Percentiles rank a stretch among this genome's conserved stretches.
Conservation (phyloP, 2,888 invertebrate genomes). For the Apotomis turbidana region DNA sequence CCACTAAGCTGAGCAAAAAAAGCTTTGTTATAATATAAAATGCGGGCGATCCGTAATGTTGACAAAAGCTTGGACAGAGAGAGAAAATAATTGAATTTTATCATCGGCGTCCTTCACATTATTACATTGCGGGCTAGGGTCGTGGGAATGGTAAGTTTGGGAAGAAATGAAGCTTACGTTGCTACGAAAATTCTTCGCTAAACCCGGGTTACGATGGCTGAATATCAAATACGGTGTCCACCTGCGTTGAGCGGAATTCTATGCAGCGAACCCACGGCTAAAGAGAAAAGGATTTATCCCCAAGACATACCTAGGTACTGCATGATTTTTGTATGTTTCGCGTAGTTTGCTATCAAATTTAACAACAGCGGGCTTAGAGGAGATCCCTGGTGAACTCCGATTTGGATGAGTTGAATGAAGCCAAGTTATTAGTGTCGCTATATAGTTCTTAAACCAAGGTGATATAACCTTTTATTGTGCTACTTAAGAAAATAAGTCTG, state of each 20-base stretch:
- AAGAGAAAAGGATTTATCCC: conserved; percentile 41
- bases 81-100: conserved; percentile 65
- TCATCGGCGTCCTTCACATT: conserved; percentile 57
- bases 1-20: conserved; percentile 52
- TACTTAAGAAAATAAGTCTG: too few species aligned
- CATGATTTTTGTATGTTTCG: too few species aligned
- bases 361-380: too few species aligned
- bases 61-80: conserved; percentile 48
- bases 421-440: too few species aligned
- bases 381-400: too few species aligned
- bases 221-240: conserved; percentile 64
- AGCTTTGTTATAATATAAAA: conserved; percentile 52
- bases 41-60: conserved; percentile 48
- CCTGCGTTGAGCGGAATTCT: conserved; percentile 54
- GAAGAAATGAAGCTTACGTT: conserved; percentile 55
- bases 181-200: conserved; percentile 54
- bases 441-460: too few species aligned
- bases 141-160: conserved; percentile 51
- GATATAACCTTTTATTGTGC: too few species aligned
- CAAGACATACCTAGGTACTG: too few species aligned
- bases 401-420: too few species aligned
- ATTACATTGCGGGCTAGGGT: conserved; percentile 59
- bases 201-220: conserved; percentile 53
- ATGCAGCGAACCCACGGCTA: conserved; percentile 48
- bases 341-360: too few species aligned